These are phyloP conservation scores for Blastobasis adustella DNA, from an alignment of 2,888 invertebrate species.

Conservation along the genomic window DNA sequence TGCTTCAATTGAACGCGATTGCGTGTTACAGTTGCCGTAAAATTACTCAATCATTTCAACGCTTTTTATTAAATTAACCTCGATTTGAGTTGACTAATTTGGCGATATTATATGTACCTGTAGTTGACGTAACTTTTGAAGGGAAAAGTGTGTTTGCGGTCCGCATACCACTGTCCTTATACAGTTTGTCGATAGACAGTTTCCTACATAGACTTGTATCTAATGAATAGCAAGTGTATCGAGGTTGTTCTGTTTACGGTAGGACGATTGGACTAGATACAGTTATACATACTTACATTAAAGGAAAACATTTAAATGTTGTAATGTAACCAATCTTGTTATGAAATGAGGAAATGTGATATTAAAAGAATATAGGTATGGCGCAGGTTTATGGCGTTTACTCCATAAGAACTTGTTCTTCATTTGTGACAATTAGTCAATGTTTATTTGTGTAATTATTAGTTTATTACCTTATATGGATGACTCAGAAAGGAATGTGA, in stretches of 20 bases:
- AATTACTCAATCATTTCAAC: background rate
- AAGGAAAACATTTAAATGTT: background rate
- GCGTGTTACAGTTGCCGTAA: background rate
- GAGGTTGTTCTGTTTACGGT: slow-evolving; percentile 40
- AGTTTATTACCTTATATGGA: too few species aligned
- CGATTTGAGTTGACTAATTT: slow-evolving; percentile 4
- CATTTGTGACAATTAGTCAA: too few species aligned
- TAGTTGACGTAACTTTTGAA: slow-evolving; percentile 41
- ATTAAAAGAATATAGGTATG: too few species aligned
- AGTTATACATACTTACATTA: slow-evolving; percentile 9
- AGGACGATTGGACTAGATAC: slow-evolving; percentile 28
- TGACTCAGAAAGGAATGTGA: too few species aligned
- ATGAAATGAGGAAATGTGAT: too few species aligned
- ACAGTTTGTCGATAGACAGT: slow-evolving; percentile 38
- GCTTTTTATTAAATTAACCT: slow-evolving; percentile 3
- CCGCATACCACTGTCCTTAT: slow-evolving; percentile 42
- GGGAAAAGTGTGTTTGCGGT: slow-evolving; percentile 36
- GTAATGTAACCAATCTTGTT: too few species aligned
- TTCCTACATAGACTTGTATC: slow-evolving; percentile 53
- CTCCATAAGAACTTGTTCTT: too few species aligned
- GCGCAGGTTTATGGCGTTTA: too few species aligned
- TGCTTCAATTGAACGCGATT: background rate
- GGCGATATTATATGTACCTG: slow-evolving; percentile 16
- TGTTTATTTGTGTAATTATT: too few species aligned
- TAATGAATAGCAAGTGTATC: slow-evolving; percentile 59